phyloP scores from a whole-genome alignment of 2,888 invertebrate genomes.

The Zygogramma bicolorata region DNA sequence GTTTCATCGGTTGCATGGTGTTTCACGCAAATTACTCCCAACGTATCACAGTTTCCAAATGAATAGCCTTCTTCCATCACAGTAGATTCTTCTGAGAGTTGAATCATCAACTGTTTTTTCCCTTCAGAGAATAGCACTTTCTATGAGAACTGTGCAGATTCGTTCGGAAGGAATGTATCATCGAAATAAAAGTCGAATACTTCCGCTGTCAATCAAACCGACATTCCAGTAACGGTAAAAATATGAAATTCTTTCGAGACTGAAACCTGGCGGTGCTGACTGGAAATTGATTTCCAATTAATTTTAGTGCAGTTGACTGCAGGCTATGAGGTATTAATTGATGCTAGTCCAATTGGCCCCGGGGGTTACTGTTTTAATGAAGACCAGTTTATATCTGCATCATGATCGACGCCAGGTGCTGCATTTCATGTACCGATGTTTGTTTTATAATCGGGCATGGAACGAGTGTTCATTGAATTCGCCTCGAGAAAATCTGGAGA shows the following conservation, averaged over 20 bases:
- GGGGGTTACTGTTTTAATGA: background rate
- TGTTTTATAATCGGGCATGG: conserved; percentile 13
- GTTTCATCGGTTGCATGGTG: too few species aligned
- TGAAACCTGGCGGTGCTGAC: background rate
- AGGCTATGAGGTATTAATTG: background rate
- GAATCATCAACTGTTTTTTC: too few species aligned
- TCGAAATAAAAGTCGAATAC: background rate
- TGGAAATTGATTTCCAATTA: conserved; percentile 5
- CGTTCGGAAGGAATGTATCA: background rate
- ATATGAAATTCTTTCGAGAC: background rate
- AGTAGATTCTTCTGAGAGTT: too few species aligned
- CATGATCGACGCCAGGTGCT: conserved; percentile 9
- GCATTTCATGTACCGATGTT: conserved; percentile 2
- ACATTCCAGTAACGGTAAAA: background rate
- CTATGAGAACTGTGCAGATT: too few species aligned
- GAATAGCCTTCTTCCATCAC: too few species aligned
- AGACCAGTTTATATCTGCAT: conserved; percentile 5
- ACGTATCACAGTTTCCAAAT: too few species aligned
- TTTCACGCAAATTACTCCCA: too few species aligned
- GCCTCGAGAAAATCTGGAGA: conserved; percentile 5
- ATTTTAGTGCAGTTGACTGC: background rate
- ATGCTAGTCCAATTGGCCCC: background rate
- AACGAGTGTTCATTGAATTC: conserved; percentile 13
- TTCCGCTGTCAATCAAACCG: background rate
- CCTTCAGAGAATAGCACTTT: too few species aligned